Evolutionary conservation across 2,888 invertebrate genomes (phyloP).

Genomic region (Diarsia brunnea): DNA sequence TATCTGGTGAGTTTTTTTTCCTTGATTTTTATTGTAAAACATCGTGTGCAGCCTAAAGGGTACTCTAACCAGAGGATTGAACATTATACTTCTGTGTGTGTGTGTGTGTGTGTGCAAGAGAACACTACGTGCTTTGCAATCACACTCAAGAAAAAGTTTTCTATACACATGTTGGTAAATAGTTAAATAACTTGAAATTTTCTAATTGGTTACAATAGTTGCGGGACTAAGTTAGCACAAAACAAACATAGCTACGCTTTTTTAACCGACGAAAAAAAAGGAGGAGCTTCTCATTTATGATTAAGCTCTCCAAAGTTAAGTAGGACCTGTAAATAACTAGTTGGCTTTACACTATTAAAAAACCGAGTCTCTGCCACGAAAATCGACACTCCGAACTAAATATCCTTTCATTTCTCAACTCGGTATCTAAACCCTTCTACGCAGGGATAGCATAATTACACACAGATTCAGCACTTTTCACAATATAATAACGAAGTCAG

Average conservation of each 20-base stretch:
- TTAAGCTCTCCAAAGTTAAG: too few relatives aligned
- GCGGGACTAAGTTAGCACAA: too few relatives aligned
- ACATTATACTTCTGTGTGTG: too few relatives aligned
- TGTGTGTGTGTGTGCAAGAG: too few relatives aligned
- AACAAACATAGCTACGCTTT: neutral
- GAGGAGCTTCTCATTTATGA: too few relatives aligned
- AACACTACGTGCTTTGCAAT: too few relatives aligned
- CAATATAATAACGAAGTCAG: conserved; percentile 42
- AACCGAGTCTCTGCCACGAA: neutral
- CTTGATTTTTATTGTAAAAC: neutral
- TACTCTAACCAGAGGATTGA: too few relatives aligned
- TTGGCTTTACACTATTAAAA: conserved; percentile 8
- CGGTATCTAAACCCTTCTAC: conserved; percentile 22
- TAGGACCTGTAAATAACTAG: neutral
- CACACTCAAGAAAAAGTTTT: neutral
- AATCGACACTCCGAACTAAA: conserved; percentile 13
- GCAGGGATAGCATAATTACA: conserved; percentile 52
- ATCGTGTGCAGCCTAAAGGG: too few relatives aligned
- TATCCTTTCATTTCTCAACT: conserved; percentile 36
- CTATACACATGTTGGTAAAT: neutral
- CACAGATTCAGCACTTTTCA: conserved; percentile 53
- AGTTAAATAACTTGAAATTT: neutral
- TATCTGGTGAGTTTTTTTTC: neutral
- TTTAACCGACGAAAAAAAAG: too few relatives aligned
- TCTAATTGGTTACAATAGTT: neutral